These are phyloP conservation scores for Nixonia krombeini DNA, from an alignment of 1,140 invertebrate genomes.

Conservation along the genomic window DNA sequence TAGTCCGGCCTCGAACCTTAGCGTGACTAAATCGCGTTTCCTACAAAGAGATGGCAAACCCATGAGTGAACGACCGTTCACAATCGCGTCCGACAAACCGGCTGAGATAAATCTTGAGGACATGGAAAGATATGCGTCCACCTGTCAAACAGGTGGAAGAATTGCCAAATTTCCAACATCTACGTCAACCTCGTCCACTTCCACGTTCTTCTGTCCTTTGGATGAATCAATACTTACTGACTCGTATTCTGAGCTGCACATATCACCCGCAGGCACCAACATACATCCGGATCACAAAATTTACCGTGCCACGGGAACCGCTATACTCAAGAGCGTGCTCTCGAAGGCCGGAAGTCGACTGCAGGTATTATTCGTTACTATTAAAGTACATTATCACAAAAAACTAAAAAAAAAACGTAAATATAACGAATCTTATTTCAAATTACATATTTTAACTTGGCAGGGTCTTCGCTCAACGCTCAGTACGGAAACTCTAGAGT, in stretches of 20 bases:
- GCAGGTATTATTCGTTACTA: constrained; percentile 55
- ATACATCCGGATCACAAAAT: constrained; percentile 85
- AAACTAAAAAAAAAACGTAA: constrained; percentile 3
- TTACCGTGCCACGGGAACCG: constrained; percentile 64
- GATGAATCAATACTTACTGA: constrained; percentile 73
- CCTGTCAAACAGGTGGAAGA: constrained; percentile 69
- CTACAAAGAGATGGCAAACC: constrained; percentile 67
- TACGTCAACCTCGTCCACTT: constrained; percentile 49
- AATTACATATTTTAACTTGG: too few species aligned
- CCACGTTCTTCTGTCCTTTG: constrained; percentile 63
- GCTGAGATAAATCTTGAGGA: constrained; percentile 71
- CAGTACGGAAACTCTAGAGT: constrained; percentile 68
- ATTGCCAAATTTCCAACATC: constrained; percentile 67
- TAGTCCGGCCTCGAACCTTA: constrained; percentile 50
- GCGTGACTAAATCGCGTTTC: constrained; percentile 61
- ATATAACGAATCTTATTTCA: constrained; percentile 1
- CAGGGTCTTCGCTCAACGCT: constrained; percentile 61
- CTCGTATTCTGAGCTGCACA: constrained; percentile 64
- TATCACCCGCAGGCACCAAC: constrained; percentile 63
- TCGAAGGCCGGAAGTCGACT: constrained; percentile 62
- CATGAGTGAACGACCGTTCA: constrained; percentile 76
- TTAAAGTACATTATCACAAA: too few species aligned
- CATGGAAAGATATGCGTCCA: constrained; percentile 74
- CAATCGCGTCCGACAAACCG: constrained; percentile 77
- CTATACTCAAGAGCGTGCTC: constrained; percentile 56